A percentile compares a stretch with the other conserved stretches of the same genome.
phyloP scores from a whole-genome alignment of 2,888 invertebrate species.

The Diarsia brunnea region DNA sequence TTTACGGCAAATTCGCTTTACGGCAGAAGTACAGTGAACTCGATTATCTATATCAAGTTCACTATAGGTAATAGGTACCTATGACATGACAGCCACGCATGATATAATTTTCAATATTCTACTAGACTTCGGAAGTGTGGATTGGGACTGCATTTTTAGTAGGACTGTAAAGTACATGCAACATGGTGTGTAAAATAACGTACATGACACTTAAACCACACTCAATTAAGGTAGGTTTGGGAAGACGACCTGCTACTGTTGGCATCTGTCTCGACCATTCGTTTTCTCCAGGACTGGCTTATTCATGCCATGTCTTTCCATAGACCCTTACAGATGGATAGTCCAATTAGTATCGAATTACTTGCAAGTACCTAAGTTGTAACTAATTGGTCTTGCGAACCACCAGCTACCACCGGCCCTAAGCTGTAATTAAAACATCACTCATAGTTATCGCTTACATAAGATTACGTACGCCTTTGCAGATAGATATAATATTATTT shows the following conservation, averaged over 20 bases:
- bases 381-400: constrained; percentile 6
- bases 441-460: constrained; percentile 48
- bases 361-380: not conserved
- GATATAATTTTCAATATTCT: not conserved
- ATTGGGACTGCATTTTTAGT: not conserved
- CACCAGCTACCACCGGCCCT: not conserved
- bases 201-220: no score
- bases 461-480: constrained; percentile 34
- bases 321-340: not conserved
- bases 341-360: constrained; percentile 22
- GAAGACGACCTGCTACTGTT: not conserved
- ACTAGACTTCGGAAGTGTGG: not conserved
- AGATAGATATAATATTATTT: constrained; percentile 43
- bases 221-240: no score
- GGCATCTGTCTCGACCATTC: not conserved
- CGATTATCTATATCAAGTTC: no score
- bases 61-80: no score
- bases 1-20: no score
- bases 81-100: no score
- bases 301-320: not conserved
- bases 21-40: no score
- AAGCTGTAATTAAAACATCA: constrained; percentile 49
- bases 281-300: not conserved
- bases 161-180: not conserved
- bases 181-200: no score